Evolutionary conservation across 1,140 invertebrate species (phyloP), one percentile per base, ranked within the genome.

Genomic region (Drosophila asahinai): DNA sequence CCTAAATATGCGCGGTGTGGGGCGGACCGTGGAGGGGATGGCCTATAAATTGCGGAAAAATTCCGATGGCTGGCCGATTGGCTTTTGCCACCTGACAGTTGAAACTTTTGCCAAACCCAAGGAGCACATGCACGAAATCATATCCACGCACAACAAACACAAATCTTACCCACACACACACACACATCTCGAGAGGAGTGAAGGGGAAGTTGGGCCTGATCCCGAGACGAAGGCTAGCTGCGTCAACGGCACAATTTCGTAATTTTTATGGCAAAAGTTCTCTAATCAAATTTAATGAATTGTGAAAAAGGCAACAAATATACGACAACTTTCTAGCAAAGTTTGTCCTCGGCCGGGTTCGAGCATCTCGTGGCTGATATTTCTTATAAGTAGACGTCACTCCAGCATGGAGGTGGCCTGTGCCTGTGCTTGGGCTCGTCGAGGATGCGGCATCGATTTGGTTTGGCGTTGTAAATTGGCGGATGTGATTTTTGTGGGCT

Each of bases 251-350:
- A 90, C 86, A 90, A 90, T 90, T 90, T 90, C 86, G 86, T 90
- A 90, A 90, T 90, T 90, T 90, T 90, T 90, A 90, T 90, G 86
- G 86, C 81, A 86, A 90, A 90, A 90, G 86, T 90, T 90, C 86
- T 90, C 86, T 90, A 90, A 90, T 90, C 86, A 90, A 90, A 90
- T 90, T 90, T 90, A 90, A 90, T 90, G 86, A 90, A 90, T 90
- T 90, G 86, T 90, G 86, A 90, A 90, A 90, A 90, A 90, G 86
- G 86, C 86, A 90, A 90, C 86, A 90, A 90, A 90, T 90, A 90
- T 81, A 90, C 82, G 86, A 90, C 86, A 90, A 90, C 86, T 90
- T 90, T 91, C 76, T 86, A 73, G 72, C 67, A 82, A 89, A 89
- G 79, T 90, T 90, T 90, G 86, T 90, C 86, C 81, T 83, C 65